Evolutionary conservation across 2,113 vertebrate species (phyloP), one percentile per base, ranked within the genome.

Genomic region (Perca flavescens): DNA sequence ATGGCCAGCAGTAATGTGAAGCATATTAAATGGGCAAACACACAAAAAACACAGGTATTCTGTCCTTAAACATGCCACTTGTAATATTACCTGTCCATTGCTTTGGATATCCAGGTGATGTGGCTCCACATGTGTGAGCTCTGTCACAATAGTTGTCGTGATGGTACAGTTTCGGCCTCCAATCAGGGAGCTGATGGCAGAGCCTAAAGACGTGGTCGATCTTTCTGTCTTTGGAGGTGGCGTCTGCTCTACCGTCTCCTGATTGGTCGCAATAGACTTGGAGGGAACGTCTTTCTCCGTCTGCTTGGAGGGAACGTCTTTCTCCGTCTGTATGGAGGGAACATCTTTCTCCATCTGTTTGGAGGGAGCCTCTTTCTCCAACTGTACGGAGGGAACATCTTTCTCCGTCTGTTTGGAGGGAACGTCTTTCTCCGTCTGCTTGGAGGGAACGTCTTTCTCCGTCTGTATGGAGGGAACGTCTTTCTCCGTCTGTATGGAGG

Each of bases 91-190:
- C 93, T 94, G 83, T 82, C 75, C 79, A 7, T 47, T 74, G 73
- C 75, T 86, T 46, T 90, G 28, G 19, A 9, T 7, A 0, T 94
- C 90, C 4, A 53, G 74, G 8, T 83, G 53, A 72, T 83, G 43
- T 0, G 91, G 85, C 72, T 93, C 92, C 71, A 91, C 77, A 0
- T 94, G 93, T 0, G 89, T 94, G 52, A 95, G 94, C 63, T 96
- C 95, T 0, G 94, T 95, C 74, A 95, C 93, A 21, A 95, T 95
- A 19, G 94, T 96, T 1, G 94, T 95, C 0, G 80, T 95, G 88
- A 94, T 90, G 85, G 94, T n/a, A 46, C 93, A 93, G 90, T 86
- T 95, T 61, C 90, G 86, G 13, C 89, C 91, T 69, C 82, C 90
- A 7, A 94, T 90, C 82, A 94, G 75, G 5, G 93, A 89, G 85